Evolutionary conservation across 1,140 invertebrate species (phyloP), one percentile per base, ranked within the genome.

Genomic region (Formica selysi): DNA sequence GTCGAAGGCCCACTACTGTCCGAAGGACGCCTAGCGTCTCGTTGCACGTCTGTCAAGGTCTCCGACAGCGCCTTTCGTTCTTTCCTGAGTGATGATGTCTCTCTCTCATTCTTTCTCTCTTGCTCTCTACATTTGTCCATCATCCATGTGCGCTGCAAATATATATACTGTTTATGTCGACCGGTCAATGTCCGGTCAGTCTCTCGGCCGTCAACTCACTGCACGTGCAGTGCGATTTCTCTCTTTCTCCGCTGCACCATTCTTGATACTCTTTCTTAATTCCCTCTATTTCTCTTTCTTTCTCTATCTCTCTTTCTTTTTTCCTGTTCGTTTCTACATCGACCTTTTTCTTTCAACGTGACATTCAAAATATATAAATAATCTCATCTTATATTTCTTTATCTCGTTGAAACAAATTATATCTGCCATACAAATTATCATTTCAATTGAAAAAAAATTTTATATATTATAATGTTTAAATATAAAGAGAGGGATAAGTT

Each of bases 171-270:
- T 57, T 0, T 3, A 70, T 70, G 70, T 80, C 38, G 44, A 57
- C 48, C 65, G 78, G 78, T 80, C 78, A 80, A 80, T 6, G 78
- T 80, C 78, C 64, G 65, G 78, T 80, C 65, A 71, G 36, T 32
- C 16, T 67, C 32, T 29, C 44, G 76, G 29, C 44, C 64, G 64
- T 29, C 78, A 80, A 80, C 65, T 80, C 16, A 48, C 44, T 54
- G 48, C 78, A 80, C 64, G 78, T 71, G 76, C n/a, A 79, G 41
- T 7, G 13, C n/a, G 22, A 80, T 41, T 70, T 80, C 78, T 80
- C 78, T 79, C 62, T 68, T 70, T 22, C 62, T 79, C 62, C 22
- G 10, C 5, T 26, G 4, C 13, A 10, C 7, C 41, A 13, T 44
- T 32, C 41, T 44, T 44, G 41, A 44, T 48, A 48, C 44, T 16